Evolutionary conservation across 2,113 vertebrate species (phyloP), one percentile per base, ranked within the genome.

Genomic region (Reinhardtius hippoglossoides): DNA sequence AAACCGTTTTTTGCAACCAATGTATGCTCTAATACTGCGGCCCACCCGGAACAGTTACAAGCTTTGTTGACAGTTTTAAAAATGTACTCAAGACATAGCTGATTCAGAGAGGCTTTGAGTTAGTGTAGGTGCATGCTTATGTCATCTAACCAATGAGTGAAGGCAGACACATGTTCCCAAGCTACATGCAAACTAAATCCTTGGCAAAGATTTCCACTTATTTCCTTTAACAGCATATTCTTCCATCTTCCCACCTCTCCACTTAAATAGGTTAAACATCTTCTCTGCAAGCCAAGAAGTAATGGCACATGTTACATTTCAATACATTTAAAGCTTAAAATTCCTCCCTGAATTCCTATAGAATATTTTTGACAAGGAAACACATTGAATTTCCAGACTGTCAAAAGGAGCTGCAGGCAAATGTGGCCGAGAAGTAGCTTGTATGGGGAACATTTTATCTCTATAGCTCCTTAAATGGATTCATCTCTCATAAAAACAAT

Each of bases 401-500:
- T 84, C 77, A 78, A 78, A 76, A 83, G 21, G 66, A 81, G 67
- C 88, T 37, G 12, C 54, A 64, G 79, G 87, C 74, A 58, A 87
- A 83, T 48, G 58, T 77, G 70, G 56, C 66, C 46, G 71, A 69
- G 72, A 73, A 86, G 81, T 63, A 60, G 74, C 59, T 63, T 69
- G 65, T 81, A 78, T 80, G 57, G 67, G 74, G 74, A 82, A 77
- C 82, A 56, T 71, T 86, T 77, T 75, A 55, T 87, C 82, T 80
- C 85, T 74, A 83, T 69, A 80, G 79, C 82, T 67, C 67, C 83
- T 89, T 80, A 82, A 91, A 90, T 76, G 78, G 80, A 88, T 93
- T 89, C 80, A 89, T 82, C 71, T 81, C 78, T 86, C 88, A 87
- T 87, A 90, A 89, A 88, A 87, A 87, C 70, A 71, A 88, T 87